A percentile compares a stretch with the other conserved stretches of the same genome.
phyloP scores from a whole-genome alignment of 2,113 vertebrate species.

The Epinephelus fuscoguttatus region DNA sequence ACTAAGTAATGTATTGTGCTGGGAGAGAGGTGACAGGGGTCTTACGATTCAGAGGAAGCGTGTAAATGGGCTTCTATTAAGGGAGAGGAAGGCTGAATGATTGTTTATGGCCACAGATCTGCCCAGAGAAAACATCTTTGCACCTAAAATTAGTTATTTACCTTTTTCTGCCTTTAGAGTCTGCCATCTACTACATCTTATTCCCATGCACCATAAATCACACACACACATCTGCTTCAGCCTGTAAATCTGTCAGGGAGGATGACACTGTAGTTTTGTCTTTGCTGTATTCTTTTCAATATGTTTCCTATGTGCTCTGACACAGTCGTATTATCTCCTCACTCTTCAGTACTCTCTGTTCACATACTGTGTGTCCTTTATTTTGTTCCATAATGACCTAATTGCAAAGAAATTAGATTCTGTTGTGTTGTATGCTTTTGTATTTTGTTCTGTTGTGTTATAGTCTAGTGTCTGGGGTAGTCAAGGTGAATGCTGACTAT shows the following conservation, averaged over 20 bases:
- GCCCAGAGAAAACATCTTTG: slow-evolving; percentile 60
- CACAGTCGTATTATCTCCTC: background rate
- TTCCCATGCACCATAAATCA: slow-evolving; percentile 48
- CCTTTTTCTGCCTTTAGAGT: slow-evolving; percentile 19
- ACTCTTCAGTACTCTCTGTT: background rate
- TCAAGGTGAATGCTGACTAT: slow-evolving; percentile 37
- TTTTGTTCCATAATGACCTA: background rate
- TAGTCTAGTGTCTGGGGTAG: background rate
- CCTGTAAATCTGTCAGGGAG: slow-evolving; percentile 38
- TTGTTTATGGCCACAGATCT: slow-evolving; percentile 61
- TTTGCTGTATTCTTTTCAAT: slow-evolving; percentile 29
- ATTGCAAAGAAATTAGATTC: background rate
- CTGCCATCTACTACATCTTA: slow-evolving; percentile 20
- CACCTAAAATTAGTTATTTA: slow-evolving; percentile 62
- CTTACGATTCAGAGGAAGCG: slow-evolving; percentile 57
- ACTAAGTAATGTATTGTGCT: slow-evolving; percentile 67
- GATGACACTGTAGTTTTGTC: slow-evolving; percentile 23
- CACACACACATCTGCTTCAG: slow-evolving; percentile 43
- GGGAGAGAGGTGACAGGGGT: slow-evolving; percentile 64
- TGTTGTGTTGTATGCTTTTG: background rate
- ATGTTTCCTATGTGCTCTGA: background rate
- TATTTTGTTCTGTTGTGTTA: background rate
- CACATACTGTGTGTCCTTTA: background rate
- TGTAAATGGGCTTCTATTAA: slow-evolving; percentile 67
- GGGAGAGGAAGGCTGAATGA: slow-evolving; percentile 55